Percentiles rank a stretch among this genome's conserved stretches.
Evolutionary conservation across 2,888 invertebrate species (phyloP).

Genomic region (Agonopterix heracliana): DNA sequence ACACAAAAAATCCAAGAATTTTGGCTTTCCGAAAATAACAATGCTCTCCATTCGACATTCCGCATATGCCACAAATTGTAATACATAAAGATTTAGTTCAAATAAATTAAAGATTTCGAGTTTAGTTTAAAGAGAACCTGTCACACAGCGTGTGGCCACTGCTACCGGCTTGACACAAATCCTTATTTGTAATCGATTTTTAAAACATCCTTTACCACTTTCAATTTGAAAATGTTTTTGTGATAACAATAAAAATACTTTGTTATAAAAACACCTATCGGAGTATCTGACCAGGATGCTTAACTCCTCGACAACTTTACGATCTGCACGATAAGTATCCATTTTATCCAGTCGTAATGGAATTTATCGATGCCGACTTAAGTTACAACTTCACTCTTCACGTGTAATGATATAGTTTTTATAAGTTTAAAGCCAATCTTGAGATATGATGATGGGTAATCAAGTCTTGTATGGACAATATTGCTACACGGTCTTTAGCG

Average conservation of each 20-base stretch:
- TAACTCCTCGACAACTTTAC: neutral
- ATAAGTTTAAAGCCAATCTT: neutral
- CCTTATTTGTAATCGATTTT: neutral
- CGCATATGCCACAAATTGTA: no score
- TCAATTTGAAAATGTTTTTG: neutral
- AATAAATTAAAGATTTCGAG: no score
- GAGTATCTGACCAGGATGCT: neutral
- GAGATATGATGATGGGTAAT: constrained; percentile 1
- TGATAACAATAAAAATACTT: neutral
- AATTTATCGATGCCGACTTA: neutral
- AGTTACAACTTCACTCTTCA: neutral
- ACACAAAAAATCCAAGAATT: no score
- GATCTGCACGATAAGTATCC: neutral
- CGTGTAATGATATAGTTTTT: neutral
- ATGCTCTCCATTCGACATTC: no score
- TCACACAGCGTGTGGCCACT: no score
- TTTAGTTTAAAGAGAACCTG: no score
- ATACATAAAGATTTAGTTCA: no score
- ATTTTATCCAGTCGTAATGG: neutral
- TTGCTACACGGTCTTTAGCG: neutral
- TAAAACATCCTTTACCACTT: no score
- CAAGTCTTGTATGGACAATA: neutral
- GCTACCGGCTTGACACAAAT: no score
- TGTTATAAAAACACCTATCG: neutral
- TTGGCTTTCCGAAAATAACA: no score